Evolutionary conservation across 2,113 vertebrate genomes (phyloP), one percentile per base, ranked within the genome.

Genomic region (Lucifuga dentata): DNA sequence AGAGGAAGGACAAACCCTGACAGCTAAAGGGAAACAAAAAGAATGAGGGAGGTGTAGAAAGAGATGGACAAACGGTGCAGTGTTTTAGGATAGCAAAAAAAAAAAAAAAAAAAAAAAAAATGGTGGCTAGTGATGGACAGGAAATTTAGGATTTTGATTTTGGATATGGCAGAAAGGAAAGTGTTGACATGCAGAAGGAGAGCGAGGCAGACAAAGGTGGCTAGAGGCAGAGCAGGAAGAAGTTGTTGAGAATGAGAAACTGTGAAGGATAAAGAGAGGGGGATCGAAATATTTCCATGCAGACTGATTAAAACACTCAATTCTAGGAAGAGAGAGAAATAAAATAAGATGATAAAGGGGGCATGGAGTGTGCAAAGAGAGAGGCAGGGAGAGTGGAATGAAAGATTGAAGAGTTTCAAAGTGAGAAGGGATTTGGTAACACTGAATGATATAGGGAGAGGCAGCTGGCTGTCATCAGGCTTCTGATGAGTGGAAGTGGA

Each of bases 391-490:
- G 60, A 74, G 53, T 24, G 38, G 72, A 78, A 78, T 74, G 73
- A 72, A 72, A 76, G 75, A 71, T 68, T 62, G 63, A 72, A 63
- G 29, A 61, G 48, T 73, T 69, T 77, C 35, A 72, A 79, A 83
- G 65, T 75, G 79, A 68, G 43, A 70, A 64, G 36, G 72, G 80
- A 85, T 81, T 86, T 83, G 32, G 68, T 81, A 64, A 86, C 80
- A 82, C 46, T 84, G 76, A 82, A 60, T 5, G 57, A 80, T 70
- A 80, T 61, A 70, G 43, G 71, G 38, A 63, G 39, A 83, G 66
- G 66, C 67, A 78, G 67, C 15, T 2, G 5, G 48, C 58, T 73
- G 86, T 74, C 72, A 72, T 72, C 53, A 68, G 50, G 52, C 58
- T 59, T 24, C 55, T 83, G 67, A 78, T 81, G 63, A 83, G 64